Percentiles rank a stretch among this genome's conserved stretches.
These are phyloP conservation scores for Dascillus cervinus DNA, from an alignment of 2,888 invertebrate genomes.

Conservation along the genomic window DNA sequence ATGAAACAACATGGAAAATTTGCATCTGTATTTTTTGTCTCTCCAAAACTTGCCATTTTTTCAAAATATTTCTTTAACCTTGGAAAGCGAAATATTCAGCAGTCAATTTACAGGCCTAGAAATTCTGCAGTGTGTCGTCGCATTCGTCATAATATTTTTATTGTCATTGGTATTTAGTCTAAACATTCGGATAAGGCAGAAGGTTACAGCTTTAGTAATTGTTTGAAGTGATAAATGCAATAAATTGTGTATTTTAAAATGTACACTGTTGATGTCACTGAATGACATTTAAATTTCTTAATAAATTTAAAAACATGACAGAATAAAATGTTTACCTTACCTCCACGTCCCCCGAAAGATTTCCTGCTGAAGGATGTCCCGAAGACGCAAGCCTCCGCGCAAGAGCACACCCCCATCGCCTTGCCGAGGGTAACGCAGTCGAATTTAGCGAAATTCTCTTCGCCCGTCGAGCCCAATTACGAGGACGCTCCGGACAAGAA, in stretches of 20 bases:
- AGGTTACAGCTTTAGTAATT: constrained; percentile 15
- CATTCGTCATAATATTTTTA: too few relatives aligned
- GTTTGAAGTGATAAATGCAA: constrained; percentile 32
- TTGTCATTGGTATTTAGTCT: too few relatives aligned
- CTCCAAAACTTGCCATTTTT: too few relatives aligned
- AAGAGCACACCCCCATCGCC: constrained; percentile 41
- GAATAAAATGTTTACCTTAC: constrained; percentile 32
- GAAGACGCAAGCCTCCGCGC: constrained; percentile 32
- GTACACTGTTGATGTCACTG: constrained; percentile 29
- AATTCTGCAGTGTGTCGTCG: too few relatives aligned
- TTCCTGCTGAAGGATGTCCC: constrained; percentile 29
- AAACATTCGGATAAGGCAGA: too few relatives aligned
- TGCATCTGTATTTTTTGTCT: too few relatives aligned
- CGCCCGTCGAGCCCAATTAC: constrained; percentile 41
- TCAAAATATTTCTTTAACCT: too few relatives aligned
- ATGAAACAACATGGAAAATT: too few relatives aligned
- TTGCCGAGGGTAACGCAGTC: constrained; percentile 46
- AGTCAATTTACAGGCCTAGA: too few relatives aligned
- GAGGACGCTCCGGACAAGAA: constrained; percentile 44
- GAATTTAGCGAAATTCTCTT: constrained; percentile 42
- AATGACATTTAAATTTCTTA: constrained; percentile 39
- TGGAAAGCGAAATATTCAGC: too few relatives aligned
- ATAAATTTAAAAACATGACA: constrained; percentile 23
- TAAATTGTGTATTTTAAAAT: constrained; percentile 25
- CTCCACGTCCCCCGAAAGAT: constrained; percentile 37